Evolutionary conservation across 2,888 invertebrate genomes (phyloP).

Genomic region (Aromia moschata): DNA sequence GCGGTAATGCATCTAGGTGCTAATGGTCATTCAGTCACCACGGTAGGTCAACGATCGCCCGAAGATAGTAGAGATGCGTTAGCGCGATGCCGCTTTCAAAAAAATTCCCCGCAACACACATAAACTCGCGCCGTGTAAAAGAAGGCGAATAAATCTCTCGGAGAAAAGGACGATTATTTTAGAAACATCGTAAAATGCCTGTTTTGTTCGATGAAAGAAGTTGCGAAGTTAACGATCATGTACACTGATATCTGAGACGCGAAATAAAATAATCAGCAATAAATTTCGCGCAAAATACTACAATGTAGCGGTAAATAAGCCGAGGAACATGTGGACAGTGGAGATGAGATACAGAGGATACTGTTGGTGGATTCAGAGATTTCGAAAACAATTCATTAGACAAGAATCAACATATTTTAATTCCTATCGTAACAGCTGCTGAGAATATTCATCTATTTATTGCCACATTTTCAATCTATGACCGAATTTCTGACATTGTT

Average conservation of each 20-base stretch:
- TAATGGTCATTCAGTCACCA: conserved; percentile 23
- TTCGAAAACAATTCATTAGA: too few relatives aligned
- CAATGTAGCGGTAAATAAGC: conserved; percentile 16
- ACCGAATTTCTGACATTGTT: too few relatives aligned
- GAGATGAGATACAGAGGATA: too few relatives aligned
- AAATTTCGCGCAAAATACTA: conserved; percentile 21
- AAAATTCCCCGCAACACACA: conserved; percentile 24
- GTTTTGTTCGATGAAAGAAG: conserved; percentile 27
- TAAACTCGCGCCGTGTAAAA: conserved; percentile 21
- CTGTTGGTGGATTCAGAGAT: too few relatives aligned
- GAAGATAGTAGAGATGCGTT: conserved; percentile 13
- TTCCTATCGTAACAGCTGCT: too few relatives aligned
- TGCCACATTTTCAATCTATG: too few relatives aligned
- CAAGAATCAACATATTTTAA: too few relatives aligned
- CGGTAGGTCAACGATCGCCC: conserved; percentile 29
- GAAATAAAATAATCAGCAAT: conserved; percentile 30
- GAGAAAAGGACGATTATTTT: conserved; percentile 25
- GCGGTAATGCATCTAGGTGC: conserved; percentile 16
- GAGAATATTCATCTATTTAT: too few relatives aligned
- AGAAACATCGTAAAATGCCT: conserved; percentile 29
- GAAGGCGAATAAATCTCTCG: conserved; percentile 28
- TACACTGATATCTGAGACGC: conserved; percentile 21
- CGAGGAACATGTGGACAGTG: not conserved
- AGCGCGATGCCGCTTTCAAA: conserved; percentile 26
- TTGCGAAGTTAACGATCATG: conserved; percentile 29